Conservation (phyloP, 2,113 vertebrate species). For the Campylorhamphus procurvoides region DNA sequence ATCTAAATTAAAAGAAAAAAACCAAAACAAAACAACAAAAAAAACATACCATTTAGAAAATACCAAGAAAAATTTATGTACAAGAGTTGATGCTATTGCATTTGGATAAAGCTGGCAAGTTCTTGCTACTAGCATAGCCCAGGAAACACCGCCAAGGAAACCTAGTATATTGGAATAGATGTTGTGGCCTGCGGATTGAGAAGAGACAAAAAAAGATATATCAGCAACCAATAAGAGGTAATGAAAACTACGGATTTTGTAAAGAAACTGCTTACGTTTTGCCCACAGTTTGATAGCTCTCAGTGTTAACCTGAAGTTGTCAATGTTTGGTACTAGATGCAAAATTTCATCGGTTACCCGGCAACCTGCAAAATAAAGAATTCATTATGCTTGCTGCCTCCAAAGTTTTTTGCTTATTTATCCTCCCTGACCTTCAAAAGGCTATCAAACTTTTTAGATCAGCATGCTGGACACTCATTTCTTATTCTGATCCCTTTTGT, state of each 20-base stretch:
- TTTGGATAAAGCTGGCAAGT: slow-evolving; percentile 94
- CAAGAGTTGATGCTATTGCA: slow-evolving; percentile 89
- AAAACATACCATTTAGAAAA: slow-evolving; percentile 92
- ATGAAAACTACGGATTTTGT: slow-evolving; percentile 34
- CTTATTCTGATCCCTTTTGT: background rate
- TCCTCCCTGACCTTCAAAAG: background rate
- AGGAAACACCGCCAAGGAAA: slow-evolving; percentile 91
- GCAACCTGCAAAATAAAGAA: slow-evolving; percentile 82
- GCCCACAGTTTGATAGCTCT: slow-evolving; percentile 94
- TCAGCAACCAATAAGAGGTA: background rate
- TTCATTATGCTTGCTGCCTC: background rate
- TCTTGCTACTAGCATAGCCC: slow-evolving; percentile 93
- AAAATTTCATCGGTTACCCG: slow-evolving; percentile 93
- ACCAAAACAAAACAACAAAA: background rate
- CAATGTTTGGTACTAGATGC: slow-evolving; percentile 89
- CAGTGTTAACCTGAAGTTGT: slow-evolving; percentile 91
- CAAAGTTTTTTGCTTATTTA: background rate
- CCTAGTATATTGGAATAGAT: slow-evolving; percentile 95
- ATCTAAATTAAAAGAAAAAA: slow-evolving; percentile 56
- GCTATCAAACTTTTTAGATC: background rate
- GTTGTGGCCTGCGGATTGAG: slow-evolving; percentile 83
- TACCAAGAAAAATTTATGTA: slow-evolving; percentile 94
- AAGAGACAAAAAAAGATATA: slow-evolving; percentile 67
- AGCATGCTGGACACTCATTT: background rate
- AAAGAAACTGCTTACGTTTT: slow-evolving; percentile 86